Percentiles rank a stretch among this genome's conserved stretches.
Evolutionary conservation across 1,140 invertebrate genomes (phyloP).

Genomic region (Lasioglossum albipes): DNA sequence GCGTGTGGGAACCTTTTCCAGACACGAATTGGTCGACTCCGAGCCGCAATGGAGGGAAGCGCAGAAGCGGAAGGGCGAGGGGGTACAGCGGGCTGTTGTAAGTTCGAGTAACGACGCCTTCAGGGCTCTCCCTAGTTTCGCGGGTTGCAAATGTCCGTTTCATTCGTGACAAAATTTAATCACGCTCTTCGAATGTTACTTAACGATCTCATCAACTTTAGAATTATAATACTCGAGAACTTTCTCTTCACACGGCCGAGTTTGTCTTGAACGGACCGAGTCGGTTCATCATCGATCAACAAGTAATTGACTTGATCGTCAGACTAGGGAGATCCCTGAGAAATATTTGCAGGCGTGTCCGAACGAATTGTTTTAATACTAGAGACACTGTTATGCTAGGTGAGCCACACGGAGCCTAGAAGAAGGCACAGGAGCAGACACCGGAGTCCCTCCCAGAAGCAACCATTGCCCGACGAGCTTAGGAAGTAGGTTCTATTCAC

Average conservation of each 20-base stretch:
- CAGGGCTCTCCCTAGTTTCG: slow-evolving; percentile 3
- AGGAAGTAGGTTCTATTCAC: slow-evolving; percentile 73
- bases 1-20: slow-evolving; percentile 49
- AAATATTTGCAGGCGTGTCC: too few relatives aligned
- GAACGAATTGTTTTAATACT: neutral
- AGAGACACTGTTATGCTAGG: slow-evolving; percentile 54
- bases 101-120: slow-evolving; percentile 55
- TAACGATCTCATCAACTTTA: too few relatives aligned
- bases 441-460: slow-evolving; percentile 77
- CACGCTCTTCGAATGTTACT: too few relatives aligned
- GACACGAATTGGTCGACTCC: slow-evolving; percentile 90
- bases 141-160: too few relatives aligned
- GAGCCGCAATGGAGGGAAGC: slow-evolving; percentile 93
- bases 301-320: too few relatives aligned
- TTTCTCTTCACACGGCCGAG: too few relatives aligned
- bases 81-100: slow-evolving; percentile 79
- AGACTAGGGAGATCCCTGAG: too few relatives aligned
- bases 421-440: slow-evolving; percentile 77
- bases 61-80: slow-evolving; percentile 86
- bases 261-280: too few relatives aligned
- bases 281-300: too few relatives aligned
- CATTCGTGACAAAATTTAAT: too few relatives aligned
- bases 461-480: slow-evolving; percentile 76
- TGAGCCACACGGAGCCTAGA: slow-evolving; percentile 77
- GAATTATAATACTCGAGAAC: too few relatives aligned